Percentiles rank a stretch among this genome's conserved stretches.
Conservation (phyloP, 1,140 invertebrate genomes). For the Cardiocondyla obscurior region DNA sequence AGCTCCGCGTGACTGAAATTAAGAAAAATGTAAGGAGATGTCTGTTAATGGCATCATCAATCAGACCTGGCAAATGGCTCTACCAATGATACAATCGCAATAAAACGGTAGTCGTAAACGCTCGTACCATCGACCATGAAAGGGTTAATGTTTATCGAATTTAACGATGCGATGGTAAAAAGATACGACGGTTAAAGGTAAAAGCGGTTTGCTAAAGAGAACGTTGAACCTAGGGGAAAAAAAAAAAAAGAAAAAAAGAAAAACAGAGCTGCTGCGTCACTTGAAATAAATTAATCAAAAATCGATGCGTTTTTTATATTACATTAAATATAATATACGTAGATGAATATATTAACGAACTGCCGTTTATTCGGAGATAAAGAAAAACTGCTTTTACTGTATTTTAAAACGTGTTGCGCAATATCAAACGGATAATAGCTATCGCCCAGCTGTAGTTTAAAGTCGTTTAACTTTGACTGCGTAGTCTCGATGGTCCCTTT, state of each 20-base stretch:
- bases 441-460: constrained; percentile 2
- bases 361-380: neutral
- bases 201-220: constrained; percentile 14
- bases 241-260: neutral
- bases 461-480: constrained; percentile 58
- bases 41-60: constrained; percentile 19
- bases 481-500: constrained; percentile 14
- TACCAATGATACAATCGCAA: constrained; percentile 42
- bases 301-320: constrained; percentile 11
- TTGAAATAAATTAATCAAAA: constrained; percentile 44
- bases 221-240: constrained; percentile 32
- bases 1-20: constrained; percentile 19
- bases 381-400: neutral
- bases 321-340: constrained; percentile 32
- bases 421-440: too few species aligned
- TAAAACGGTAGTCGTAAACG: constrained; percentile 40
- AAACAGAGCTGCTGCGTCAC: constrained; percentile 18
- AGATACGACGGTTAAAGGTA: constrained; percentile 13
- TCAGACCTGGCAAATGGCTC: constrained; percentile 6
- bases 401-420: neutral
- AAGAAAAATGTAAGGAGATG: constrained; percentile 24
- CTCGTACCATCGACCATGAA: neutral
- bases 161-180: neutral
- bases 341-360: too few species aligned
- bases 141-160: constrained; percentile 38